Conservation (phyloP, 2,113 vertebrate species). For the Oreocharis arfaki region DNA sequence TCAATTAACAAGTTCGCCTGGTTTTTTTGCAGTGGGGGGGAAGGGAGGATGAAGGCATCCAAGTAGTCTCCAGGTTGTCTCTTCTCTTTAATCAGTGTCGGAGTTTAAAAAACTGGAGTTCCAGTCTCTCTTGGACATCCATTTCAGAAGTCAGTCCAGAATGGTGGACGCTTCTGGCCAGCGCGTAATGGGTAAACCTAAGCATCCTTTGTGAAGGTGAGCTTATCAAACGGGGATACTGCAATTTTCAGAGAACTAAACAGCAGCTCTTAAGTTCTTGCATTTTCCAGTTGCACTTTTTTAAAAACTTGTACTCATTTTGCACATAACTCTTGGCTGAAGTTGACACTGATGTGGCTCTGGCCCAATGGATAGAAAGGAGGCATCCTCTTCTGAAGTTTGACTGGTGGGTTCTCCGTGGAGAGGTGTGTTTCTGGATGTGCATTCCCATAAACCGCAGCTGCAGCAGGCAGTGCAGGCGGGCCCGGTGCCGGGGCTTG, state of each 20-base stretch:
- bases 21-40: conserved; percentile 58
- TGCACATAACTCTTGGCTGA: conserved; percentile 72
- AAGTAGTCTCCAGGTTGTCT: conserved; percentile 39
- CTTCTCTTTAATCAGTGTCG: conserved; percentile 10
- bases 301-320: conserved; percentile 58
- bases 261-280: conserved; percentile 65
- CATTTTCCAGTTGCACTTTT: conserved; percentile 62
- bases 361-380: conserved; percentile 27
- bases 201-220: conserved; percentile 36
- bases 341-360: conserved; percentile 35
- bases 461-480: background rate
- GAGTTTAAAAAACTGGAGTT: background rate
- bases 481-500: background rate
- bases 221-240: conserved; percentile 70
- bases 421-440: conserved; percentile 36
- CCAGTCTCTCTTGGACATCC: background rate
- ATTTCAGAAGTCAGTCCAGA: conserved; percentile 28
- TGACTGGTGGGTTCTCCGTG: background rate
- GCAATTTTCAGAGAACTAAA: conserved; percentile 69
- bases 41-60: conserved; percentile 58
- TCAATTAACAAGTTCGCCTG: conserved; percentile 62
- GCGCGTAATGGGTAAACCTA: background rate
- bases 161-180: background rate
- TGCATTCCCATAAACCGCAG: background rate
- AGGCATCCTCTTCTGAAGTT: background rate